phyloP scores from a whole-genome alignment of 2,888 invertebrate species.

The Eupeodes latifasciatus region DNA sequence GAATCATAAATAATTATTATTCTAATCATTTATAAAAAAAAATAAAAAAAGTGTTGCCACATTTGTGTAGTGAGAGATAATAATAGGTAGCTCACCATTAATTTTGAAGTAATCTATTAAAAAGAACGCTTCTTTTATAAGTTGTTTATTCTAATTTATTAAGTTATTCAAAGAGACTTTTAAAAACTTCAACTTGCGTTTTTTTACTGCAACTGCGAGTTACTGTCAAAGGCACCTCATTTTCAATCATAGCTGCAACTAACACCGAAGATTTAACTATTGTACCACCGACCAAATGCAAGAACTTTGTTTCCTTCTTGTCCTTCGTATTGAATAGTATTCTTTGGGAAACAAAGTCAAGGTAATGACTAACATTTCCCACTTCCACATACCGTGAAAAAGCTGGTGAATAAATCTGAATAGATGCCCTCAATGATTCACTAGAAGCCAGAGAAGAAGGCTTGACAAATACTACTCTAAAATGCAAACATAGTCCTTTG shows the following conservation, averaged over 20 bases:
- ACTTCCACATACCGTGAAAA: slow-evolving; percentile 88
- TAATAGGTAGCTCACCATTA: too few relatives aligned
- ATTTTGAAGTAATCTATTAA: too few relatives aligned
- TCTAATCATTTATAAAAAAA: too few relatives aligned
- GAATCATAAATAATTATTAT: too few relatives aligned
- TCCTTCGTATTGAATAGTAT: slow-evolving; percentile 89
- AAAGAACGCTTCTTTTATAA: too few relatives aligned
- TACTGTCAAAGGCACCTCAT: slow-evolving; percentile 82
- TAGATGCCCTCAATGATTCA: slow-evolving; percentile 88
- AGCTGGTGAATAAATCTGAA: slow-evolving; percentile 91
- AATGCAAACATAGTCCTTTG: slow-evolving; percentile 88
- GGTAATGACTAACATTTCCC: slow-evolving; percentile 89
- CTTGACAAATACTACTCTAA: slow-evolving; percentile 87
- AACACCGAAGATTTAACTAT: slow-evolving; percentile 90
- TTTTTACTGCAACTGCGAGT: slow-evolving; percentile 57
- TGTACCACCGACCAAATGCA: slow-evolving; percentile 89
- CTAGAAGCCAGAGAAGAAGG: slow-evolving; percentile 87
- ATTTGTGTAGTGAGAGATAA: too few relatives aligned
- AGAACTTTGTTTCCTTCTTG: slow-evolving; percentile 86
- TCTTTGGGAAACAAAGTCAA: slow-evolving; percentile 91
- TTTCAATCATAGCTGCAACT: slow-evolving; percentile 90
- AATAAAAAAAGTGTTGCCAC: too few relatives aligned
- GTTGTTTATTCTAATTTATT: neutral
- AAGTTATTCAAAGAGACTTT: slow-evolving; percentile 79
- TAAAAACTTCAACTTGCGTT: slow-evolving; percentile 79